Conservation (phyloP, 2,113 vertebrate species). For the Brevimyrus niger region DNA sequence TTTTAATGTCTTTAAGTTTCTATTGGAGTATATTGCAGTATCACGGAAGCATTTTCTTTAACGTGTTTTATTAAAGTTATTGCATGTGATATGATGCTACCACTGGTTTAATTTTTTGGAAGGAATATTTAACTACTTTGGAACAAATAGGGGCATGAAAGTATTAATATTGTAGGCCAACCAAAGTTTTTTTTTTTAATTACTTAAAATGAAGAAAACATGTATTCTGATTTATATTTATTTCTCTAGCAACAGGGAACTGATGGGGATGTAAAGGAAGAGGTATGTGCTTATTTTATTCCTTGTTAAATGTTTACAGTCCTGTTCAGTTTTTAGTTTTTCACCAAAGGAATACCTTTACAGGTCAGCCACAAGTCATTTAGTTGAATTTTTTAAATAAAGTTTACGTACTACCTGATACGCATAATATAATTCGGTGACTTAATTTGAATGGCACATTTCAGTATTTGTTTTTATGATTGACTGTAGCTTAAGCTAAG, state of each 20-base stretch:
- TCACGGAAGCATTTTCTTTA: background rate
- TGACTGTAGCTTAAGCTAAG: background rate
- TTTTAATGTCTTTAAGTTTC: background rate
- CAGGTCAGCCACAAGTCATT: background rate
- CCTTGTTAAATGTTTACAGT: background rate
- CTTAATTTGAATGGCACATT: background rate
- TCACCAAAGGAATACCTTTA: background rate
- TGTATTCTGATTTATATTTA: slow-evolving; percentile 11
- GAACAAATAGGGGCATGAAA: background rate
- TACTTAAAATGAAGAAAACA: background rate
- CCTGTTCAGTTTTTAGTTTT: background rate
- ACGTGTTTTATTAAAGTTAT: background rate
- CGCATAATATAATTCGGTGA: background rate
- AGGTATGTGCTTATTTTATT: slow-evolving; percentile 49
- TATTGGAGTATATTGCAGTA: background rate
- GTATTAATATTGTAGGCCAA: background rate
- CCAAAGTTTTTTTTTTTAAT: background rate
- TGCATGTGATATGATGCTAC: background rate
- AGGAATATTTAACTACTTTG: background rate
- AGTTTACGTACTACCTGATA: background rate
- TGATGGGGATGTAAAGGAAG: slow-evolving; percentile 65
- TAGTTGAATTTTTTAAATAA: background rate
- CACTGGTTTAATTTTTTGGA: background rate
- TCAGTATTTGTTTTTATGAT: background rate
- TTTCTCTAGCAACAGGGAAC: slow-evolving; percentile 50